phyloP scores from a whole-genome alignment of 2,888 invertebrate species.

The Tigriopus californicus region DNA sequence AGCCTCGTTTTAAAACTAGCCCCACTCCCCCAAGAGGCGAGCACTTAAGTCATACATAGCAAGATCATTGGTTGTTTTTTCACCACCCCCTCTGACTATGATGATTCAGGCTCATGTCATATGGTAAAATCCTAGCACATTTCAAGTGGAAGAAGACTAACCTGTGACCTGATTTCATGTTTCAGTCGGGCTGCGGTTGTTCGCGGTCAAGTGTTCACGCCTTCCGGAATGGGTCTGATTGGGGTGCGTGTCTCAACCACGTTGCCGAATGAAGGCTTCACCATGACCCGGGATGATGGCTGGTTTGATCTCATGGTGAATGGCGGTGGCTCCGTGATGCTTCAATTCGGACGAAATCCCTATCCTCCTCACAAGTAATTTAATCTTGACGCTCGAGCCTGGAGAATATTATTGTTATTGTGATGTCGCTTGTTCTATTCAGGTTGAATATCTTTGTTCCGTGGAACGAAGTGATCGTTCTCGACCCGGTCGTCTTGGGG shows the following conservation, averaged over 20 bases:
- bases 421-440: not conserved
- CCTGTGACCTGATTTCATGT: not conserved
- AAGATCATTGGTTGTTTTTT: no score
- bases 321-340: conserved; percentile 88
- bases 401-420: not conserved
- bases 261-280: conserved; percentile 87
- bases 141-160: no score
- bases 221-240: conserved; percentile 84
- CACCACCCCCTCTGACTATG: no score
- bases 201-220: conserved; percentile 86
- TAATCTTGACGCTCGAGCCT: not conserved
- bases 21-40: no score
- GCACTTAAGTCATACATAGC: no score
- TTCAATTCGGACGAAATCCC: conserved; percentile 88
- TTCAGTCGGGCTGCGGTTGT: conserved; percentile 94
- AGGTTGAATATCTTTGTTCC: conserved; percentile 65
- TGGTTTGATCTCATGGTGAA: conserved; percentile 98
- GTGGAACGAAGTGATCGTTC: conserved; percentile 90
- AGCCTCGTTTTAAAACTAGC: no score
- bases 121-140: no score
- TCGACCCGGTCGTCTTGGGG: conserved; percentile 42
- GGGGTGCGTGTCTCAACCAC: conserved; percentile 66
- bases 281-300: conserved; percentile 75
- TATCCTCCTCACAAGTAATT: conserved; percentile 12
- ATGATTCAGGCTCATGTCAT: no score